A percentile compares a stretch with the other conserved stretches of the same genome.
Evolutionary conservation across 2,888 invertebrate species (phyloP).

Genomic region (Tenthredo notha): DNA sequence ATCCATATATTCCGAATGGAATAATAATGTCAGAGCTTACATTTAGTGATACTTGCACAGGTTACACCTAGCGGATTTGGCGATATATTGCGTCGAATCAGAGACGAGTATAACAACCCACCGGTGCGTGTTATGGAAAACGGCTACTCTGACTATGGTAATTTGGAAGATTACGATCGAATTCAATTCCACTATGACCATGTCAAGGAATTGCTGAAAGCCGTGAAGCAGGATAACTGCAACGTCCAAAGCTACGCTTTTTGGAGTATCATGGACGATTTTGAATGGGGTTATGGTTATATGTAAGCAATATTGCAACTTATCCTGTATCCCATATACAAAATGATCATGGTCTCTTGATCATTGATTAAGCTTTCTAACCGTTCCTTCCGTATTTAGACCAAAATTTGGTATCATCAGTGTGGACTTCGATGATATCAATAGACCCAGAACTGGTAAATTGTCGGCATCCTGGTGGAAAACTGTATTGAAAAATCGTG

Average conservation of each 20-base stretch:
- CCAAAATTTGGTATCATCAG: not conserved
- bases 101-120: conserved; percentile 80
- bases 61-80: conserved; percentile 81
- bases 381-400: conserved; percentile 79
- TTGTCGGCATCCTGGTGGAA: conserved; percentile 35
- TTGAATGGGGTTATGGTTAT: conserved; percentile 83
- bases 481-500: not conserved
- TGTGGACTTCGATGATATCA: not conserved
- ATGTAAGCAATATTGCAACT: conserved; percentile 80
- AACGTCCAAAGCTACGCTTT: conserved; percentile 78
- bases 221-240: conserved; percentile 75
- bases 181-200: conserved; percentile 68
- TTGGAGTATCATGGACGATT: conserved; percentile 79
- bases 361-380: conserved; percentile 32
- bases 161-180: conserved; percentile 64
- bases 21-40: not conserved
- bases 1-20: not conserved
- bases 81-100: conserved; percentile 80
- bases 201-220: conserved; percentile 67
- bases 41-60: not conserved
- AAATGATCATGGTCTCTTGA: not conserved
- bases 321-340: not conserved
- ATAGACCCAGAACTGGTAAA: not conserved
- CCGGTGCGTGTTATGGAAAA: conserved; percentile 82
- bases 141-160: conserved; percentile 80